Conservation (phyloP, 2,113 vertebrate species). For the Chaetodon auriga region DNA sequence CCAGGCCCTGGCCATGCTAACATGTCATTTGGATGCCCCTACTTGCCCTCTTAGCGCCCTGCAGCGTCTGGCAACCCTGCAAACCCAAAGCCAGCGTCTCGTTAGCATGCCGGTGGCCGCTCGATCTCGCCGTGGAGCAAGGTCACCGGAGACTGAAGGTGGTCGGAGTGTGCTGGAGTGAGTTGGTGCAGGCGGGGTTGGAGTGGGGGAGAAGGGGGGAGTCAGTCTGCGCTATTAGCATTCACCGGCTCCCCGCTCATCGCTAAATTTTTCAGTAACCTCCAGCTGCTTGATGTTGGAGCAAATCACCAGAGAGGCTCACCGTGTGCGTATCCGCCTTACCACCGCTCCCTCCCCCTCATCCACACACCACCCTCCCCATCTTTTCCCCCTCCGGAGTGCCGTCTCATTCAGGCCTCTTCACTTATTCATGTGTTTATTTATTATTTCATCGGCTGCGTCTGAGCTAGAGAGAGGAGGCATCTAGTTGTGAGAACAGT, state of each 20-base stretch:
- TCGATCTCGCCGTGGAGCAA: slow-evolving; percentile 71
- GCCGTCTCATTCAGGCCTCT: slow-evolving; percentile 83
- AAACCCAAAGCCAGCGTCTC: slow-evolving; percentile 50
- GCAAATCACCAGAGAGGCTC: slow-evolving; percentile 83
- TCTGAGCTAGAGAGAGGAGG: slow-evolving; percentile 76
- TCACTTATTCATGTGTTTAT: slow-evolving; percentile 88
- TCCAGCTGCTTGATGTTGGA: slow-evolving; percentile 87
- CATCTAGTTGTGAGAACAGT: slow-evolving; percentile 80
- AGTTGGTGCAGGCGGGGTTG: slow-evolving; percentile 36
- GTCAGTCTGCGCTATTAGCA: slow-evolving; percentile 79
- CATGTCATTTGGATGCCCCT: slow-evolving; percentile 67
- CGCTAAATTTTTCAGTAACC: slow-evolving; percentile 87
- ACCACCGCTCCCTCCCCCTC: slow-evolving; percentile 33
- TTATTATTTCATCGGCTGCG: slow-evolving; percentile 84
- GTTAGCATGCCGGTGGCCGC: slow-evolving; percentile 79
- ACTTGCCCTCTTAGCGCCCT: slow-evolving; percentile 60
- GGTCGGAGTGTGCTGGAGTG: slow-evolving; percentile 58
- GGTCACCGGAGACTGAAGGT: slow-evolving; percentile 82
- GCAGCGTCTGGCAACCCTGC: slow-evolving; percentile 59
- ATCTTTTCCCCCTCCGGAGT: slow-evolving; percentile 68
- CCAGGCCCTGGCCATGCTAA: slow-evolving; percentile 34
- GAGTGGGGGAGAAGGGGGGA: not conserved
- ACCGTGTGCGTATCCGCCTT: slow-evolving; percentile 67
- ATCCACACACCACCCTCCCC: slow-evolving; percentile 34
- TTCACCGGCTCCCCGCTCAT: slow-evolving; percentile 78